Conservation (phyloP, 1,140 invertebrate genomes). For the Orius laevigatus region DNA sequence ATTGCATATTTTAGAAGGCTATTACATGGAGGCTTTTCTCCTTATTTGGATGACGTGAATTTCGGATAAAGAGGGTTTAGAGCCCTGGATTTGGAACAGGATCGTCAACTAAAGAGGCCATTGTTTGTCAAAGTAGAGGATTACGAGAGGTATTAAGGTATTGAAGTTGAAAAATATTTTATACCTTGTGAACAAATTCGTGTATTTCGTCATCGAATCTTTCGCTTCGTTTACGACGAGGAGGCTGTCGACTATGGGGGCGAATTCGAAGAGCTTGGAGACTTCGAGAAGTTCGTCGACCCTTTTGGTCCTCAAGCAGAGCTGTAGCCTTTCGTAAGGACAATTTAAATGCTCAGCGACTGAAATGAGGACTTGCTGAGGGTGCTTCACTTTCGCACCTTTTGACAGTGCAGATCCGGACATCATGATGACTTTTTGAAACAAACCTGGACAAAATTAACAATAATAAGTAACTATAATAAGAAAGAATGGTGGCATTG, state of each 20-base stretch:
- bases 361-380: slow-evolving; percentile 59
- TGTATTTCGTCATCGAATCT: slow-evolving; percentile 51
- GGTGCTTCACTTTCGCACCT: slow-evolving; percentile 72
- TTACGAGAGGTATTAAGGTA: neutral
- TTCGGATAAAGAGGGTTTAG: neutral
- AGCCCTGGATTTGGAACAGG: neutral
- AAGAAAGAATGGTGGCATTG: no score
- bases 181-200: slow-evolving; percentile 56
- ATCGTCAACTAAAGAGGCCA: neutral
- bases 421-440: slow-evolving; percentile 84
- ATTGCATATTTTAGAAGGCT: slow-evolving; percentile 5
- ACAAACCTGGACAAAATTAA: slow-evolving; percentile 43
- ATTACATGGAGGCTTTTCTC: neutral
- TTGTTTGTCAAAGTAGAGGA: neutral
- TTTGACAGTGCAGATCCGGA: slow-evolving; percentile 80
- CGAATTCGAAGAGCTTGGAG: slow-evolving; percentile 52
- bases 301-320: slow-evolving; percentile 43
- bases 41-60: neutral
- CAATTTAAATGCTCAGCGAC: slow-evolving; percentile 68
- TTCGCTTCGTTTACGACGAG: slow-evolving; percentile 64
- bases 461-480: no score
- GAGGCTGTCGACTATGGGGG: slow-evolving; percentile 65
- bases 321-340: slow-evolving; percentile 36
- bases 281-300: slow-evolving; percentile 56
- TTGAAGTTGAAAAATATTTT: no score